A percentile compares a stretch with the other conserved stretches of the same genome.
phyloP scores from a whole-genome alignment of 2,888 invertebrate genomes.

The Laothoe populi region DNA sequence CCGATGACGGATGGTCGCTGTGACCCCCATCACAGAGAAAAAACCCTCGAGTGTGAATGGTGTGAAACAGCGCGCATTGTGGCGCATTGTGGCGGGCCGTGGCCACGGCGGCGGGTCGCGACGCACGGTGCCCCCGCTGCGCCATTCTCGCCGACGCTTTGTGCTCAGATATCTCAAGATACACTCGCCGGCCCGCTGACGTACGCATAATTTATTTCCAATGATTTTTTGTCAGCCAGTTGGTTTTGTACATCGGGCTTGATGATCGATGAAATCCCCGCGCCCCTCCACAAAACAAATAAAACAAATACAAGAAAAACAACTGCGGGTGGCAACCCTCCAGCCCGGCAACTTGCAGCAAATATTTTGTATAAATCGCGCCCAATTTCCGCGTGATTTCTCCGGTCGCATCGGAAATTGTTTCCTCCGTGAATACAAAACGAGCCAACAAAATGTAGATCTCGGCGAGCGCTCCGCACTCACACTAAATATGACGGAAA shows the following conservation, averaged over 20 bases:
- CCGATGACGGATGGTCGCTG: constrained; percentile 62
- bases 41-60: constrained; percentile 66
- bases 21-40: constrained; percentile 65
- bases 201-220: constrained; percentile 66
- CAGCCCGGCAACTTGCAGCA: constrained; percentile 41
- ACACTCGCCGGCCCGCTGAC: constrained; percentile 52
- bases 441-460: constrained; percentile 36
- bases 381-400: constrained; percentile 62
- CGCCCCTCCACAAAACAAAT: constrained; percentile 53
- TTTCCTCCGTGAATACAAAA: constrained; percentile 65
- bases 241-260: constrained; percentile 59
- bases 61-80: constrained; percentile 68
- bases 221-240: constrained; percentile 62
- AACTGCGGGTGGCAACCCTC: constrained; percentile 20
- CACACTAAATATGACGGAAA: constrained; percentile 1
- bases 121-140: constrained; percentile 66
- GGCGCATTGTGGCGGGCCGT: constrained; percentile 42
- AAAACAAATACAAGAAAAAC: constrained; percentile 34
- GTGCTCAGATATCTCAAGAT: constrained; percentile 55
- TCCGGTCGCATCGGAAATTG: constrained; percentile 49
- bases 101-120: too few species aligned
- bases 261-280: constrained; percentile 52
- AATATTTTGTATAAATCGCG: constrained; percentile 67
- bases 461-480: constrained; percentile 27
- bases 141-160: constrained; percentile 66